A percentile compares a stretch with the other conserved stretches of the same genome.
These are phyloP conservation scores for Tridacna gigas DNA, from an alignment of 2,888 invertebrate species.

Conservation along the genomic window DNA sequence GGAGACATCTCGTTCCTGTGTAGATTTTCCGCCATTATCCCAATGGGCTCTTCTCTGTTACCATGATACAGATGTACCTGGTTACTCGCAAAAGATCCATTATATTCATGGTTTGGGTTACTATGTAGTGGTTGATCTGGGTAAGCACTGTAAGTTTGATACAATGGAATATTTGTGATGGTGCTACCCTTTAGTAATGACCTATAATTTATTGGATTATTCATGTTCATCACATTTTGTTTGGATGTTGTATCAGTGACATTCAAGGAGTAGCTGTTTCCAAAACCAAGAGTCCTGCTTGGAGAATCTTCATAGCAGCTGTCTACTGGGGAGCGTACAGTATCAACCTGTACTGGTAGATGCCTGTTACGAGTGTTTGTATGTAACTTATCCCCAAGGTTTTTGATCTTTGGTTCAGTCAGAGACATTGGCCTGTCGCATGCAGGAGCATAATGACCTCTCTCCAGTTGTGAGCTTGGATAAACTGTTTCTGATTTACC, in stretches of 20 bases:
- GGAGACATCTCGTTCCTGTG: not conserved
- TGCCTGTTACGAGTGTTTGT: not conserved
- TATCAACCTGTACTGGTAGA: not conserved
- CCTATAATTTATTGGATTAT: slow-evolving; percentile 1
- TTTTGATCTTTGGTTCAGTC: not conserved
- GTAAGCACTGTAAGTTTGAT: slow-evolving; percentile 12
- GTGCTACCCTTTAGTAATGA: slow-evolving; percentile 2
- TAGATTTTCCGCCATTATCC: slow-evolving; percentile 9
- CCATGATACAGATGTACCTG: not conserved
- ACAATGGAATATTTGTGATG: not conserved
- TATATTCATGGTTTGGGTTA: slow-evolving; percentile 4
- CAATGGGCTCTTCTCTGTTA: not conserved
- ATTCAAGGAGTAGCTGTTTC: not conserved
- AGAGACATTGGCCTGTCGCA: not conserved
- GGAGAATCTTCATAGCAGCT: not conserved
- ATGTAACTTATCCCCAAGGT: not conserved
- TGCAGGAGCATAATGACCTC: not conserved
- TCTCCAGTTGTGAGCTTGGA: too few relatives aligned
- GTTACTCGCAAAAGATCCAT: not conserved
- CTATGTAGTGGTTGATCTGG: slow-evolving; percentile 14
- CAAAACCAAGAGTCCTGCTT: slow-evolving; percentile 2
- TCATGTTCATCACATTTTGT: not conserved
- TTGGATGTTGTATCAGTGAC: not conserved
- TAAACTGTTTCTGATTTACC: too few relatives aligned
- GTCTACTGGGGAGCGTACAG: not conserved